These are phyloP conservation scores for Eupithecia centaureata DNA, from an alignment of 2,888 invertebrate species.

Conservation along the genomic window DNA sequence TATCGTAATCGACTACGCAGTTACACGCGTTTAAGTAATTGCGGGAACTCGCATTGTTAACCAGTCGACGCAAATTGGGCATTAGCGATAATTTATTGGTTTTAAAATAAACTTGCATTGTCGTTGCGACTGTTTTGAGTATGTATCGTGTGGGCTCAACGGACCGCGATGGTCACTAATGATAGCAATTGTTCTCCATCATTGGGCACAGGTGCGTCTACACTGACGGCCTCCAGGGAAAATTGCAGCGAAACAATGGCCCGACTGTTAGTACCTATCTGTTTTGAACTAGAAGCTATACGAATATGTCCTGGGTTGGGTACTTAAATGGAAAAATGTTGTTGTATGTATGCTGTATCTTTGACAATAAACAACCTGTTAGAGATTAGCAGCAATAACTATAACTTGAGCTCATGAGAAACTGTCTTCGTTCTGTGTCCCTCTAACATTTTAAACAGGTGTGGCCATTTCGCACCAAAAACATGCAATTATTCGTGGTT, in stretches of 20 bases:
- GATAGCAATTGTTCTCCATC: slow-evolving; percentile 81
- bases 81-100: slow-evolving; percentile 83
- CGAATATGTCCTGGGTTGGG: slow-evolving; percentile 9
- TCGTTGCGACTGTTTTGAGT: slow-evolving; percentile 76
- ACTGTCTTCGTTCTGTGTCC: neutral
- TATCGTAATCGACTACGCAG: slow-evolving; percentile 73
- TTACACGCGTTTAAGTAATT: slow-evolving; percentile 84
- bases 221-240: slow-evolving; percentile 43
- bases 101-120: slow-evolving; percentile 80
- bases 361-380: slow-evolving; percentile 6
- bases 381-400: slow-evolving; percentile 2
- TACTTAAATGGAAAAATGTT: slow-evolving; percentile 14
- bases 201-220: slow-evolving; percentile 75
- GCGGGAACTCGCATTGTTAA: slow-evolving; percentile 83
- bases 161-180: slow-evolving; percentile 72
- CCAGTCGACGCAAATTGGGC: slow-evolving; percentile 82
- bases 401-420: neutral
- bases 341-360: neutral
- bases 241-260: slow-evolving; percentile 43
- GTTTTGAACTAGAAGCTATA: slow-evolving; percentile 27
- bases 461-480: slow-evolving; percentile 30
- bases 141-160: slow-evolving; percentile 75
- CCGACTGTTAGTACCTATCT: slow-evolving; percentile 13
- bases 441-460: slow-evolving; percentile 13
- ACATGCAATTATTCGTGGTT: slow-evolving; percentile 27